Evolutionary conservation across 2,113 vertebrate genomes (phyloP), one percentile per base, ranked within the genome.

Genomic region (Neolamprologus ventralis): DNA sequence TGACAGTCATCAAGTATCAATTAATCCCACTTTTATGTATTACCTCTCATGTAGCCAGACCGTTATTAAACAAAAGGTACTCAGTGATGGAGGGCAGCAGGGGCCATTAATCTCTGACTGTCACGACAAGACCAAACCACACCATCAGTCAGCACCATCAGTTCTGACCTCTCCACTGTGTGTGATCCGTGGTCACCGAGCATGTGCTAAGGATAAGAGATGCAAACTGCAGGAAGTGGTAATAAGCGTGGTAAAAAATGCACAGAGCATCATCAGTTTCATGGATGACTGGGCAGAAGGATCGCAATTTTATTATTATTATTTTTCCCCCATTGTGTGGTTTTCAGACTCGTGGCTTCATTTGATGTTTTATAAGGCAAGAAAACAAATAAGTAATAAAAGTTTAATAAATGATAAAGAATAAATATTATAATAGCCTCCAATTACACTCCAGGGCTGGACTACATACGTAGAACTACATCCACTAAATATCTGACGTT

Each of bases 141-240:
- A 47, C 13, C n/a, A 19, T 35, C 51, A 49, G 86, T 93, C 86
- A 86, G 86, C 86, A 86, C 81, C 57, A 65, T 65, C 33, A 37
- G 13, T 16, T 31, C 63, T 51, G 88, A 84, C 63, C 84, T 86
- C 60, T 45, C 33, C 75, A 37, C 73, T 82, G 79, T 28, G 54
- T 33, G 57, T 80, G 80, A 85, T 54, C 57, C 42, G 86, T 42
- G 84, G 53, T 88, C 78, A 35, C 80, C 3, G 2, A 35, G 16
- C 42, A 4, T 13, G 37, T 37, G 80, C 53, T n/a, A 75, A 81
- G 73, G 17, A 31, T 31, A 26, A 47, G 23, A 28, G 21, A 0
- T 0, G 9, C 9, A 17, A 45, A 17, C 68, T 73, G 21, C n/a
- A 75, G 42, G 42, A 73, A 73, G 68, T 47, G 13, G 68, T 28